phyloP scores from a whole-genome alignment of 2,113 vertebrate species.

The Coregonus clupeaformis region DNA sequence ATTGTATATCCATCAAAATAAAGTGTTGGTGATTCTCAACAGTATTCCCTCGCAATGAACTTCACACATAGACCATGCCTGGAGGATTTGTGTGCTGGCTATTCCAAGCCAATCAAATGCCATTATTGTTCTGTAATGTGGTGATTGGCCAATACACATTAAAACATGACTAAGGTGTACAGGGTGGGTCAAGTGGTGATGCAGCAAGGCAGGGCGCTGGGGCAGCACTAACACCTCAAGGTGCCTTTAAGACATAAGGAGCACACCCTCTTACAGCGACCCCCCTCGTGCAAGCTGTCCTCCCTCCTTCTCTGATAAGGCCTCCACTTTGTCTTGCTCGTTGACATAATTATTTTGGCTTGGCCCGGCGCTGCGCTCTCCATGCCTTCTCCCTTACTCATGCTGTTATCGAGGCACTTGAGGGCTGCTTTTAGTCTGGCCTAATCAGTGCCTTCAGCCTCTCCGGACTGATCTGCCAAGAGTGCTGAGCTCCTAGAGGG shows the following conservation, averaged over 20 bases:
- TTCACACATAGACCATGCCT: conserved; percentile 3
- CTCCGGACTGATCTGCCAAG: conserved; percentile 47
- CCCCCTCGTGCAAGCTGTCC: background rate
- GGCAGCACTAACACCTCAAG: conserved; percentile 11
- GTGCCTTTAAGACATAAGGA: conserved; percentile 16
- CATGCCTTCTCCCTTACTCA: conserved; percentile 46
- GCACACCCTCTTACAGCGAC: background rate
- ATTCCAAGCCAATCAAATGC: background rate
- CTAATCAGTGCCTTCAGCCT: conserved; percentile 54
- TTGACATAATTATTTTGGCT: conserved; percentile 48
- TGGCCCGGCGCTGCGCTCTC: conserved; percentile 11
- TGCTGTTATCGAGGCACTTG: conserved; percentile 39
- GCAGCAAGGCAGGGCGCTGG: background rate
- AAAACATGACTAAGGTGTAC: background rate
- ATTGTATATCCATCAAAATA: background rate
- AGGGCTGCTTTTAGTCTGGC: conserved; percentile 55
- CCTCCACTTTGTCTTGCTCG: conserved; percentile 38
- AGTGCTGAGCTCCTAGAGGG: conserved; percentile 30
- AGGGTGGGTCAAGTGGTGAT: background rate
- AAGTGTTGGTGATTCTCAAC: conserved; percentile 8
- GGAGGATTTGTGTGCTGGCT: background rate
- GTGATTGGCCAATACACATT: background rate
- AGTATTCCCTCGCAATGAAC: conserved; percentile 7
- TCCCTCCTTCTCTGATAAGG: conserved; percentile 24
- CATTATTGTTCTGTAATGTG: background rate